These are phyloP conservation scores for Diogma glabrata DNA, from an alignment of 2,888 invertebrate genomes.

Conservation along the genomic window DNA sequence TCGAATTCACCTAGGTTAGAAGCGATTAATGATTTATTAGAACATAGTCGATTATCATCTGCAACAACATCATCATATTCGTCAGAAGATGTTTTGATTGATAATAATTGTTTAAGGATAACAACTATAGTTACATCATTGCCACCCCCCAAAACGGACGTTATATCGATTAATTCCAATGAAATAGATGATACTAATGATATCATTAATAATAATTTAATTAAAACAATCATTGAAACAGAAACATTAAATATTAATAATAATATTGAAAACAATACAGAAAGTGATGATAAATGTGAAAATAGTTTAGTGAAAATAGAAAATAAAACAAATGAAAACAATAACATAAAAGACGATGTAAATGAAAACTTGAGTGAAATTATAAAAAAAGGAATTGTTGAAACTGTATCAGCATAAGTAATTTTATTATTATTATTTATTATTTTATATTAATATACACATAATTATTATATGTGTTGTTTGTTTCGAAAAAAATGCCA, in stretches of 20 bases:
- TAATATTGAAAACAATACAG: neutral
- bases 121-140: neutral
- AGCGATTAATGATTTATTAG: conserved; percentile 33
- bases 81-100: neutral
- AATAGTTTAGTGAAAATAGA: neutral
- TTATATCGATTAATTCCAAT: no score
- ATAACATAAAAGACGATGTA: conserved; percentile 28
- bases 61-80: conserved; percentile 22
- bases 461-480: no score
- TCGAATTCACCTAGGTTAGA: conserved; percentile 31
- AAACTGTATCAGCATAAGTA: no score
- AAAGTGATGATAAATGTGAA: neutral
- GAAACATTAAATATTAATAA: conserved; percentile 5
- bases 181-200: neutral
- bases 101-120: neutral
- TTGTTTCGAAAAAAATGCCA: no score
- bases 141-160: no score
- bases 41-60: conserved; percentile 32
- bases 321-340: neutral
- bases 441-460: no score
- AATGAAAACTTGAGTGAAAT: conserved; percentile 81
- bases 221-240: neutral
- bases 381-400: conserved; percentile 85
- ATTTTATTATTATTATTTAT: no score
- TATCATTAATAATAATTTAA: neutral